These are phyloP conservation scores for Aotus griseimembra DNA, from an alignment of 2,797 vertebrate species.

Conservation along the genomic window DNA sequence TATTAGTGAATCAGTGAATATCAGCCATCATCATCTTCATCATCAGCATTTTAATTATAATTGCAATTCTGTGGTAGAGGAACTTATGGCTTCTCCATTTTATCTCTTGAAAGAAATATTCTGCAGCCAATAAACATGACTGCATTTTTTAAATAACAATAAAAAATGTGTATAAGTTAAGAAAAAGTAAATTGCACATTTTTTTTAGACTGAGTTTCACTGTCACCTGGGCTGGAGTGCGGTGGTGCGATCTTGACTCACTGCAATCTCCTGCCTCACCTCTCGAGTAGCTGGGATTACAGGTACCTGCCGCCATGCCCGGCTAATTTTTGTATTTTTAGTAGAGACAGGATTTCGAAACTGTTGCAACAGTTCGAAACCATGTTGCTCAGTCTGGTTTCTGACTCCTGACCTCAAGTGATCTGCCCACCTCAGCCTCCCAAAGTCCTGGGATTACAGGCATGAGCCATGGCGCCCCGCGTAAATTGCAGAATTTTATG, in stretches of 20 bases:
- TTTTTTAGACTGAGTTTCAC: background rate
- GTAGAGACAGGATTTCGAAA: background rate
- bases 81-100: background rate
- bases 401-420: background rate
- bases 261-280: background rate
- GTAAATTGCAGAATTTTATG: background rate
- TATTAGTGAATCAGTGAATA: background rate
- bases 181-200: background rate
- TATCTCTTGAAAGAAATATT: background rate
- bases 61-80: background rate
- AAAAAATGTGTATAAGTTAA: background rate
- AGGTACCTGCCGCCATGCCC: background rate
- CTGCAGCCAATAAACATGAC: background rate
- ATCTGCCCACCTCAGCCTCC: background rate
- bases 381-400: background rate
- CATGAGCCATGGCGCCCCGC: rapidly evolving
- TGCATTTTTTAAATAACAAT: background rate
- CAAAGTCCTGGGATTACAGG: background rate
- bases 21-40: background rate
- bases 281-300: background rate
- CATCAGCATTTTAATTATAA: background rate
- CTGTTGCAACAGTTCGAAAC: background rate
- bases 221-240: background rate
- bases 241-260: background rate
- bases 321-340: background rate